Conservation (phyloP, 2,888 invertebrate genomes). For the Polydrusus cervinus region DNA sequence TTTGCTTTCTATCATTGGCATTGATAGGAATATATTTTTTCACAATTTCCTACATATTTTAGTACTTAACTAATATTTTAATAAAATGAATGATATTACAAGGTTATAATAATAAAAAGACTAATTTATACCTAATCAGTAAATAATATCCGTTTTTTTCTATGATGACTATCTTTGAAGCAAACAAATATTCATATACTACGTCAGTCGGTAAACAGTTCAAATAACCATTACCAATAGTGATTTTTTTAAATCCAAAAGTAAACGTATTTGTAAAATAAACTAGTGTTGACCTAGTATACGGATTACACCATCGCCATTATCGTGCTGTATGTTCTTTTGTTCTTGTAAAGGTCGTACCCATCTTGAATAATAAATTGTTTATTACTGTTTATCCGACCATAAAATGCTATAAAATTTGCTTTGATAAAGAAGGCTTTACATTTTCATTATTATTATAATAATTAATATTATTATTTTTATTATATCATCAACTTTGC, state of each 20-base stretch:
- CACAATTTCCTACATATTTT: no score
- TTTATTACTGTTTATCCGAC: not conserved
- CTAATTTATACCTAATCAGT: no score
- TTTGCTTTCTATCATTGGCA: no score
- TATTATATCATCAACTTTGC: no score
- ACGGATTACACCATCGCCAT: conserved; percentile 5
- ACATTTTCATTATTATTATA: no score
- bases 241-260: not conserved
- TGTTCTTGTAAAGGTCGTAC: conserved; percentile 14
- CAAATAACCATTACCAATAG: not conserved
- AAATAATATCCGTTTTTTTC: no score
- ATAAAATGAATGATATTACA: no score
- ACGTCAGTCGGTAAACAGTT: not conserved
- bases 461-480: no score
- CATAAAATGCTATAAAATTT: not conserved
- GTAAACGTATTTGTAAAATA: conserved; percentile 1
- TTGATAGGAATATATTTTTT: no score
- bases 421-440: not conserved
- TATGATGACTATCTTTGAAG: not conserved
- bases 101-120: no score
- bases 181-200: not conserved
- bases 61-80: no score
- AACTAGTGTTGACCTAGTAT: not conserved
- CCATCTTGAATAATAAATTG: conserved; percentile 11
- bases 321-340: not conserved